phyloP scores from a whole-genome alignment of 2,113 vertebrate species.

The Lamprologus lemairii region DNA sequence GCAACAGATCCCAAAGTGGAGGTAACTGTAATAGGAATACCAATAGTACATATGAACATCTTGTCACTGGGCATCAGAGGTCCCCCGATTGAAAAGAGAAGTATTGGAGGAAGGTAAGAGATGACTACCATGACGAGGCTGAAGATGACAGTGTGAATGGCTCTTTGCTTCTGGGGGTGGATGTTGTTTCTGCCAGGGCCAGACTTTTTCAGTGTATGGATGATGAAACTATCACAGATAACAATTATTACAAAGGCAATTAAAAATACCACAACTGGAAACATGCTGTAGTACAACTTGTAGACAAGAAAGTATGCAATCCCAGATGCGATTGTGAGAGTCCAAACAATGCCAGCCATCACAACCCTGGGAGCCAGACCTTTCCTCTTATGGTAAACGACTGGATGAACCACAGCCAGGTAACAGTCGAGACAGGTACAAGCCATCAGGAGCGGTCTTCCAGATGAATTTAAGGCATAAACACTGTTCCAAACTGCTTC shows the following conservation, averaged over 20 bases:
- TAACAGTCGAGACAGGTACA: conserved; percentile 58
- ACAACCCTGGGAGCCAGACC: conserved; percentile 22
- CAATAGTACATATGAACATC: background rate
- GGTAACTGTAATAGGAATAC: background rate
- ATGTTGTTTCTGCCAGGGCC: background rate
- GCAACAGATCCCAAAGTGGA: background rate
- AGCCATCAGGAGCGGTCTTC: conserved; percentile 49
- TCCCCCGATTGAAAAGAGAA: background rate
- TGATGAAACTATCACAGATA: conserved; percentile 35
- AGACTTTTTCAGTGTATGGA: conserved; percentile 13
- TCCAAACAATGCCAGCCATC: conserved; percentile 15
- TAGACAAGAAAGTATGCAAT: background rate
- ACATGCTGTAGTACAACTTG: fast-evolving
- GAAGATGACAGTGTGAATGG: conserved; percentile 42
- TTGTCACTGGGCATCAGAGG: fast-evolving
- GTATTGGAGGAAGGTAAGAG: conserved; percentile 32
- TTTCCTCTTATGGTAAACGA: conserved; percentile 38
- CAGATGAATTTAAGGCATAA: conserved; percentile 6
- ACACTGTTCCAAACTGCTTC: fast-evolving
- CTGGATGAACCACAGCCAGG: conserved; percentile 58
- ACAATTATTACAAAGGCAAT: background rate
- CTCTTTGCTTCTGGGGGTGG: conserved; percentile 55
- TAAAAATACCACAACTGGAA: background rate
- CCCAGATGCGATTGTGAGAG: background rate
- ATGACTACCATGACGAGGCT: conserved; percentile 31